A percentile compares a stretch with the other conserved stretches of the same genome.
Conservation (phyloP, 2,113 vertebrate species). For the Eulemur macaco region DNA sequence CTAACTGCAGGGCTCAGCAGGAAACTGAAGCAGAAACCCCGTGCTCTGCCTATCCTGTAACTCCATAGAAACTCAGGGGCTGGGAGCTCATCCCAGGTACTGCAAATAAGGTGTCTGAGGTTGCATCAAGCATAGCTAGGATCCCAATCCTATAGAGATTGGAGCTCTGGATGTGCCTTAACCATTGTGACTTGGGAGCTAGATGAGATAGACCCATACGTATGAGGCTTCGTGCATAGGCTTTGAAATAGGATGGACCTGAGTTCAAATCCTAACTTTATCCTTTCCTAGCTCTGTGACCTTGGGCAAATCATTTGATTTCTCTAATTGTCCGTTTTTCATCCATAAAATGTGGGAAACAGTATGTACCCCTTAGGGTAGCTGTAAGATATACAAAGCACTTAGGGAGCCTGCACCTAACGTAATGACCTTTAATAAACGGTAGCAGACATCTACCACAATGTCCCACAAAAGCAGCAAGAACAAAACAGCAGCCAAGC, state of each 20-base stretch:
- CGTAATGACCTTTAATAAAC: background rate
- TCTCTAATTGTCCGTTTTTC: conserved; percentile 36
- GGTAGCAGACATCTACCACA: background rate
- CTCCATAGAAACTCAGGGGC: background rate
- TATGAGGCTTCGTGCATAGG: background rate
- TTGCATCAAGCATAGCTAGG: background rate
- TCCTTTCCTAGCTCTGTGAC: conserved; percentile 24
- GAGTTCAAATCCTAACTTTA: background rate
- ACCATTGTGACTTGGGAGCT: background rate
- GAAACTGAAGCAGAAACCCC: background rate
- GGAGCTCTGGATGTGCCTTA: background rate
- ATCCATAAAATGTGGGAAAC: background rate
- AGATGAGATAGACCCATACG: background rate
- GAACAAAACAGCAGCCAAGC: background rate
- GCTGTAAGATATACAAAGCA: background rate
- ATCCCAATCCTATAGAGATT: background rate
- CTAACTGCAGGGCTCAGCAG: background rate
- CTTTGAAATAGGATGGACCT: background rate
- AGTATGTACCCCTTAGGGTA: background rate
- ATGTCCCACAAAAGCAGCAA: background rate
- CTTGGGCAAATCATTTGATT: conserved; percentile 6
- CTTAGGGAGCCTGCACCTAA: background rate
- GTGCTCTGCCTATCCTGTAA: background rate
- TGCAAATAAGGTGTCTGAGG: background rate
- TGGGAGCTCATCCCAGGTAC: background rate